Evolutionary conservation across 1,140 invertebrate genomes (phyloP).

Genomic region (Megalonaias nervosa): DNA sequence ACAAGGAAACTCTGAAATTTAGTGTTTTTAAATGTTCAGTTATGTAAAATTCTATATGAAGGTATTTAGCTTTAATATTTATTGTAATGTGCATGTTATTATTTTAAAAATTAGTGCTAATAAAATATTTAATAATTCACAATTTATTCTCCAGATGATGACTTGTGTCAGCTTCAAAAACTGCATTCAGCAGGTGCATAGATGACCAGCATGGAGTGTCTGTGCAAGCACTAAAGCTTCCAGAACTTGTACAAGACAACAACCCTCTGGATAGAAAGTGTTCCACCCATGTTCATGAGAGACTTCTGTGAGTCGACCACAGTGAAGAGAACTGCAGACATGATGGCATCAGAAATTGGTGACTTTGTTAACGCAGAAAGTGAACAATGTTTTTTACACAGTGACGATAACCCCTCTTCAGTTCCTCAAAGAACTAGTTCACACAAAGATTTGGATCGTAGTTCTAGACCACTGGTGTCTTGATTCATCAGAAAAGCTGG

Average conservation of each 20-base stretch:
- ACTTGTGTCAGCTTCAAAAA: slow-evolving; percentile 80
- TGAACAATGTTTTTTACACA: slow-evolving; percentile 32
- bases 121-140: neutral
- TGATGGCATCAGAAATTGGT: slow-evolving; percentile 17
- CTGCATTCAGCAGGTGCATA: slow-evolving; percentile 81
- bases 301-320: neutral
- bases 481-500: neutral
- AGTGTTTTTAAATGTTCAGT: too few relatives aligned
- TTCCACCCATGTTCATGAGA: slow-evolving; percentile 1
- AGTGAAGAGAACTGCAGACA: neutral
- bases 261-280: slow-evolving; percentile 4
- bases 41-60: too few relatives aligned
- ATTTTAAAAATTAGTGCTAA: too few relatives aligned
- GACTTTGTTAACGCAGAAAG: slow-evolving; percentile 27
- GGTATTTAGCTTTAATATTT: too few relatives aligned
- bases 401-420: slow-evolving; percentile 10
- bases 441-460: neutral
- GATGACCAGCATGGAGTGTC: slow-evolving; percentile 85
- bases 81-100: neutral
- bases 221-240: neutral
- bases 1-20: too few relatives aligned
- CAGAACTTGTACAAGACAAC: slow-evolving; percentile 14
- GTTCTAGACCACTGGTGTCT: neutral
- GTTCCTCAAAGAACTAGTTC: neutral
- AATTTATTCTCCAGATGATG: slow-evolving; percentile 45